Base-by-base conservation (phyloP, 53 echinoderm and acorn worm genomes). In the Echinarachnius parma region DNA sequence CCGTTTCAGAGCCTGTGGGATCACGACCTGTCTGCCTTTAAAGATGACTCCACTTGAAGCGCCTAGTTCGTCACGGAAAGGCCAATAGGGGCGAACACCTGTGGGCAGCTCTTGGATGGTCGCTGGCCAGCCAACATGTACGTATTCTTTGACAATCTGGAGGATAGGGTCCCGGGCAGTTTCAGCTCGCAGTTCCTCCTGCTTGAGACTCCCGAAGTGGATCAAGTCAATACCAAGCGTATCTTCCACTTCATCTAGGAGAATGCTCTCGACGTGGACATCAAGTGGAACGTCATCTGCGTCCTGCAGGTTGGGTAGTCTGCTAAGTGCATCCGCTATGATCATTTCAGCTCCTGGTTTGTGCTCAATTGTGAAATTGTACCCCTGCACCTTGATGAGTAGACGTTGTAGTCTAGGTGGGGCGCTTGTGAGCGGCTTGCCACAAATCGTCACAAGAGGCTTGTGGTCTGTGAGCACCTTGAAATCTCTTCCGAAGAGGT, bases 401-500 rank as follows among this genome's bases (percentile, higher is more conserved):
- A 82, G 45, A 5, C 83, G 48, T 44, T 62, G 75, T n/a, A 82
- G 42, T 28, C 82, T 59, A 4, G 82, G 82, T 53, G 82, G 82
- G 29, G 82, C 82, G 63, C 75, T 82, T 13, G 64, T 36, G 2
- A 82, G 52, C 3, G 81, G 81, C 59, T 71, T 82, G 33, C 45
- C 39, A 62, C 82, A 82, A 25, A 81, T 81, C 34, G 74, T 74
- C 47, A 74, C 80, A 50, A 75, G 59, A 28, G 86, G 80, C 50
- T 80, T 80, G 61, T 86, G 76, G 76, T 86, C 76, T 16, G 75
- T 75, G 23, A 36, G 19, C 7, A 85, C 66, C 26, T 15, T 64
- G 60, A 86, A 86, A 4, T 37, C n/a, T 28, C 66, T 56, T 0
- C 86, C 86, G 37, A 80, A 80, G 13, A 86, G 53, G 62, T 86